Evolutionary conservation across 2,888 invertebrate genomes (phyloP).

Genomic region (Eilema griseolum): DNA sequence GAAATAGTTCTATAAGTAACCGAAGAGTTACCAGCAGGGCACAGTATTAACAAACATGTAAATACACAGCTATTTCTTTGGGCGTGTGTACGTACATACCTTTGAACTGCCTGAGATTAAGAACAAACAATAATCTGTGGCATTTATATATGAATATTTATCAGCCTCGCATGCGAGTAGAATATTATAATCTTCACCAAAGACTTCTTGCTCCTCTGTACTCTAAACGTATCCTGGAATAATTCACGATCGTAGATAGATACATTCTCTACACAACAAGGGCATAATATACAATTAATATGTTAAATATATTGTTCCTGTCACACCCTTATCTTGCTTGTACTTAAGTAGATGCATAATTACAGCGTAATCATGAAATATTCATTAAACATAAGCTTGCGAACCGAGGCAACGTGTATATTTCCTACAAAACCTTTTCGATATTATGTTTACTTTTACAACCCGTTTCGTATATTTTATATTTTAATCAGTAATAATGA

Average conservation of each 20-base stretch:
- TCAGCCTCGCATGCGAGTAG: background rate
- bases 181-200: background rate
- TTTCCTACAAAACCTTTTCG: constrained; percentile 26
- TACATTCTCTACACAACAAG: constrained; percentile 26
- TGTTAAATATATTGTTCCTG: constrained; percentile 47
- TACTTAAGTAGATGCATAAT: constrained; percentile 38
- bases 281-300: constrained; percentile 46
- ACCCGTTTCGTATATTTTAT: constrained; percentile 16
- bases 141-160: background rate
- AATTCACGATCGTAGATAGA: constrained; percentile 22
- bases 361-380: constrained; percentile 62
- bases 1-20: too few species aligned
- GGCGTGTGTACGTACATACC: background rate
- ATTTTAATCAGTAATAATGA: constrained; percentile 2
- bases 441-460: constrained; percentile 24
- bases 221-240: background rate
- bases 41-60: background rate
- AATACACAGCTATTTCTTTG: background rate
- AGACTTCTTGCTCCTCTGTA: constrained; percentile 1
- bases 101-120: background rate
- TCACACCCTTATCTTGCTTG: constrained; percentile 28
- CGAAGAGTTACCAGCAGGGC: too few species aligned
- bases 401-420: constrained; percentile 23
- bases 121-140: background rate
- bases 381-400: constrained; percentile 62